These are phyloP conservation scores for Mesoligia furuncula DNA, from an alignment of 2,888 invertebrate species.

Conservation along the genomic window DNA sequence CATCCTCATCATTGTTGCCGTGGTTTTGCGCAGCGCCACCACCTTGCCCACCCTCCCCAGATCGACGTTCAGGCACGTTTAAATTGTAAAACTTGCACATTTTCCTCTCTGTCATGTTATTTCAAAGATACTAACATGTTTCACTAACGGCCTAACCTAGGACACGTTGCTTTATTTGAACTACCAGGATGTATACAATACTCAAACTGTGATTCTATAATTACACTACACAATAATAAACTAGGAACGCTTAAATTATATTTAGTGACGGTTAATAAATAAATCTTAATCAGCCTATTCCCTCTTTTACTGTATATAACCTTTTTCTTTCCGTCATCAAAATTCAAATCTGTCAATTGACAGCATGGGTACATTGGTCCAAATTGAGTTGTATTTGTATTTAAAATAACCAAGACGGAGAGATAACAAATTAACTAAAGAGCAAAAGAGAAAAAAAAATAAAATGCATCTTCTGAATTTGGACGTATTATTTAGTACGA, in stretches of 20 bases:
- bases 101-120: constrained; percentile 90
- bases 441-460: constrained; percentile 34
- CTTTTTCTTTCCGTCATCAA: constrained; percentile 90
- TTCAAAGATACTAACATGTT: constrained; percentile 88
- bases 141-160: constrained; percentile 89
- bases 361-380: constrained; percentile 77
- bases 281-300: constrained; percentile 84
- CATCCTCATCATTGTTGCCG: constrained; percentile 83
- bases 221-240: constrained; percentile 74
- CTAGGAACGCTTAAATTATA: constrained; percentile 71
- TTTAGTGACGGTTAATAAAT: constrained; percentile 75
- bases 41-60: constrained; percentile 81
- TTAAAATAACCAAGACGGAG: constrained; percentile 23
- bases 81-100: constrained; percentile 91
- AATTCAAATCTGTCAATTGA: constrained; percentile 88
- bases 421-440: not conserved
- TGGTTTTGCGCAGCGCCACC: constrained; percentile 80
- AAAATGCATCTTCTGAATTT: constrained; percentile 20
- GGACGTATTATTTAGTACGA: constrained; percentile 11
- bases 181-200: constrained; percentile 78
- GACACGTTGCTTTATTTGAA: constrained; percentile 86
- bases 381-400: constrained; percentile 42
- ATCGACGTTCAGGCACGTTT: constrained; percentile 89
- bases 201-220: constrained; percentile 72
- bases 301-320: constrained; percentile 89